Conservation (phyloP, 1,140 invertebrate species). For the Bombus difficillimus region DNA sequence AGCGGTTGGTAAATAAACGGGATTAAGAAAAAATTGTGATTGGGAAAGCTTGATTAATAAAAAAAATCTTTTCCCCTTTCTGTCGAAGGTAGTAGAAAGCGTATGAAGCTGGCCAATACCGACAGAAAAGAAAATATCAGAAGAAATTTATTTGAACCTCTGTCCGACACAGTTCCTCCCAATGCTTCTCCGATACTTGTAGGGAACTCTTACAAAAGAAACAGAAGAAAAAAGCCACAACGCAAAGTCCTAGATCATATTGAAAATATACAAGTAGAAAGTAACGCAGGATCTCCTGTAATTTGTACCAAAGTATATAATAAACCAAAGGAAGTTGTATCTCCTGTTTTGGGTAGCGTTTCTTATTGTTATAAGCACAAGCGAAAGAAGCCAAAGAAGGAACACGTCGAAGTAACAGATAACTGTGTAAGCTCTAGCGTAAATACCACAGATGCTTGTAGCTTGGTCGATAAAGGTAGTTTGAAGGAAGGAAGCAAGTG, state of each 20-base stretch:
- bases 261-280: background rate
- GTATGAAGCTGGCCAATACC: background rate
- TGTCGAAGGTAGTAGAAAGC: background rate
- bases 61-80: background rate
- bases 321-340: background rate
- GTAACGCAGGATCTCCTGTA: background rate
- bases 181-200: constrained; percentile 30
- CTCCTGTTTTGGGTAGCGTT: background rate
- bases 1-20: too few relatives aligned
- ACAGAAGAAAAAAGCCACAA: accelerated
- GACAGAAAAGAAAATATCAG: background rate
- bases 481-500: background rate
- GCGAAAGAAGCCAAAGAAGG: background rate
- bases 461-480: too few relatives aligned
- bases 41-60: too few relatives aligned
- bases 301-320: background rate
- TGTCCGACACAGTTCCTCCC: too few relatives aligned
- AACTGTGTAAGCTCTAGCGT: background rate
- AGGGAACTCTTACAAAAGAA: background rate
- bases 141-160: constrained; percentile 11
- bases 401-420: too few relatives aligned
- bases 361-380: background rate
- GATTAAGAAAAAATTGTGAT: too few relatives aligned
- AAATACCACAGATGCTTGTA: background rate
- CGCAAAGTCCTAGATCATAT: background rate